phyloP scores from a whole-genome alignment of 2,113 vertebrate genomes.

The Chaetodon auriga region DNA sequence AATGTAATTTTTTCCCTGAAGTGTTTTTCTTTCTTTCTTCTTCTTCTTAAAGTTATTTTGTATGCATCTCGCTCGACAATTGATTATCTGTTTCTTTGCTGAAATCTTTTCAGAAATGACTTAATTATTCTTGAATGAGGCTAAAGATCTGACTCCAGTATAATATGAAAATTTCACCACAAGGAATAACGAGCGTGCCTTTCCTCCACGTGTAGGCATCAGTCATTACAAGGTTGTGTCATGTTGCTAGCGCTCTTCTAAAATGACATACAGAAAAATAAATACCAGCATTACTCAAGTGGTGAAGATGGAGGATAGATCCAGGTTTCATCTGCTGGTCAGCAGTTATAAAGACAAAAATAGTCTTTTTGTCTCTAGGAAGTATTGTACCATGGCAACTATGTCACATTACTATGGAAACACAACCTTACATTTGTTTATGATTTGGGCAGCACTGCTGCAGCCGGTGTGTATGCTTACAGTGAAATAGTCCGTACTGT shows the following conservation, averaged over 20 bases:
- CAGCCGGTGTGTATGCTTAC: slow-evolving; percentile 3
- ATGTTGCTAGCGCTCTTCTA: neutral
- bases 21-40: neutral
- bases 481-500: neutral
- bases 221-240: neutral
- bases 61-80: neutral
- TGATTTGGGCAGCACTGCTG: slow-evolving; percentile 12
- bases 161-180: neutral
- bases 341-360: slow-evolving; percentile 50
- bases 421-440: slow-evolving; percentile 35
- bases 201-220: neutral
- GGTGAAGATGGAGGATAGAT: neutral
- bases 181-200: neutral
- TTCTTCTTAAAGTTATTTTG: neutral
- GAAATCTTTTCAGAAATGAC: neutral
- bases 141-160: neutral
- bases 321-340: slow-evolving; percentile 21
- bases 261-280: neutral
- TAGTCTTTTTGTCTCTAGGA: slow-evolving; percentile 47
- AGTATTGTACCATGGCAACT: slow-evolving; percentile 61
- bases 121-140: neutral
- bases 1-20: neutral
- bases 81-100: neutral
- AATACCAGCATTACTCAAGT: neutral
- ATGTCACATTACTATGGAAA: slow-evolving; percentile 72